A percentile compares a stretch with the other conserved stretches of the same genome.
These are phyloP conservation scores for Agrilus mali DNA, from an alignment of 2,888 invertebrate species.

Conservation along the genomic window DNA sequence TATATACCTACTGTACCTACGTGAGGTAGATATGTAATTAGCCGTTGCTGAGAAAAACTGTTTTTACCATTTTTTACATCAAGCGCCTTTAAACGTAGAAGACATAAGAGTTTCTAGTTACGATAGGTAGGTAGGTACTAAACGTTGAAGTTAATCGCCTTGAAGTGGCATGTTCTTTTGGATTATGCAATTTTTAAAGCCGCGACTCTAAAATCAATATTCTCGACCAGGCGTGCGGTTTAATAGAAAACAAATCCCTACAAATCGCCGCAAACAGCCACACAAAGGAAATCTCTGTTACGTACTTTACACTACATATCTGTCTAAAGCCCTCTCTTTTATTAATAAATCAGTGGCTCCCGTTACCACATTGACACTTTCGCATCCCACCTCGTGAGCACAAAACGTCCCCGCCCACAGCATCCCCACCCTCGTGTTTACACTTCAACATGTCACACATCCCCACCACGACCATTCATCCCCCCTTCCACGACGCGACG, in stretches of 20 bases:
- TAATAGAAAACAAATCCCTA: constrained; percentile 11
- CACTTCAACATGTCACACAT: constrained; percentile 9
- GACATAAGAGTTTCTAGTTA: no score
- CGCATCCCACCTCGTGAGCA: constrained; percentile 9
- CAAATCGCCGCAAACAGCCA: constrained; percentile 10
- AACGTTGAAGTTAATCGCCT: background rate
- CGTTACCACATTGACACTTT: constrained; percentile 16
- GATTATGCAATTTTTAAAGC: no score
- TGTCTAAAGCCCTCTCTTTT: constrained; percentile 7
- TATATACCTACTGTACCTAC: no score
- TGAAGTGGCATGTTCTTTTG: background rate
- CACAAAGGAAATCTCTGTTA: constrained; percentile 9
- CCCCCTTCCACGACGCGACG: constrained; percentile 5
- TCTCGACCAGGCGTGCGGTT: constrained; percentile 3
- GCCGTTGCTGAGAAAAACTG: no score
- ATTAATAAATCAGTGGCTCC: constrained; percentile 18
- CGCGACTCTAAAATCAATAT: no score
- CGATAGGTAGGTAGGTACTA: no score
- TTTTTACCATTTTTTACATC: no score
- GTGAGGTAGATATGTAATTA: no score
- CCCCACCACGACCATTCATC: constrained; percentile 8
- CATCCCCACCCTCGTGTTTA: constrained; percentile 8
- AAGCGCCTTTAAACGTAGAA: no score
- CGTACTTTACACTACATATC: constrained; percentile 8
- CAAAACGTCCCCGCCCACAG: constrained; percentile 7